phyloP scores from a whole-genome alignment of 2,888 invertebrate species.

The Cataglyphis rosenhaueri region DNA sequence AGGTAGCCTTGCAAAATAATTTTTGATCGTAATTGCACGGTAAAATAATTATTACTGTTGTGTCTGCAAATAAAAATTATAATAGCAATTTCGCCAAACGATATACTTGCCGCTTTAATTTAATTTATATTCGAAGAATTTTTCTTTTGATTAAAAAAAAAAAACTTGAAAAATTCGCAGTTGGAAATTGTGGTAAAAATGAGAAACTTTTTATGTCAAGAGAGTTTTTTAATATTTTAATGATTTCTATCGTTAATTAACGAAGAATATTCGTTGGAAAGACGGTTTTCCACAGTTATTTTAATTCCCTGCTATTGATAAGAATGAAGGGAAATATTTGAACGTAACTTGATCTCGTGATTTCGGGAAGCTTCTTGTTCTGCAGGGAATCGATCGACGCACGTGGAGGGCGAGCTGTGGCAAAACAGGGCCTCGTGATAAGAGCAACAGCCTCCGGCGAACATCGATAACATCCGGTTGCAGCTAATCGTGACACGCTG shows the following conservation, averaged over 20 bases:
- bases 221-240: not conserved
- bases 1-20: not conserved
- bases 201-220: not conserved
- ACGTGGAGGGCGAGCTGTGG: not conserved
- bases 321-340: not conserved
- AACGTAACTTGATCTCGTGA: not conserved
- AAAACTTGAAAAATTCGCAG: not conserved
- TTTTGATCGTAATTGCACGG: not conserved
- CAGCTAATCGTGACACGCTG: not conserved
- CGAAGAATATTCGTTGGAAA: not conserved
- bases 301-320: not conserved
- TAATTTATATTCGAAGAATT: not conserved
- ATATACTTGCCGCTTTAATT: not conserved
- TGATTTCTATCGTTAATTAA: conserved; percentile 3
- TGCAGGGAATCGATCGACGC: conserved; percentile 27
- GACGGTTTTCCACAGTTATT: not conserved
- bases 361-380: not conserved
- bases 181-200: not conserved
- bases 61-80: too few species aligned
- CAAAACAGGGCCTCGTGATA: conserved; percentile 42
- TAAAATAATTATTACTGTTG: not conserved
- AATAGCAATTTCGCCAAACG: conserved; percentile 8
- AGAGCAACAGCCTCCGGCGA: conserved; percentile 23
- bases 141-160: not conserved
- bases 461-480: not conserved